phyloP scores from a whole-genome alignment of 1,140 invertebrate genomes.

The Halictus rubicundus region DNA sequence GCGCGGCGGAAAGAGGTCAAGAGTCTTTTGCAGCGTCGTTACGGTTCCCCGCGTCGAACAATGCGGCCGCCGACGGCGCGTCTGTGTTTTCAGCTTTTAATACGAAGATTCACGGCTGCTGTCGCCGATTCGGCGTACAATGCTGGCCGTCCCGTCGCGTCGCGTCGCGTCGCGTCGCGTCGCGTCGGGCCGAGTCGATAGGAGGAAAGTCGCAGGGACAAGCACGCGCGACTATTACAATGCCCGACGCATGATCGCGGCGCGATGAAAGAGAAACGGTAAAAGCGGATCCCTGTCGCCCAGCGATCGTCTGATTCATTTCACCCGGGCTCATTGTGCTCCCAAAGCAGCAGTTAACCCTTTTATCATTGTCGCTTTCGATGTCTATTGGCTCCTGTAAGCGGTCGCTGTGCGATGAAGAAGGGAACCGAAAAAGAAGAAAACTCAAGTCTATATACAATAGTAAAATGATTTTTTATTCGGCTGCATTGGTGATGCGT shows the following conservation, averaged over 20 bases:
- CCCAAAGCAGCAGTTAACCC: too few species aligned
- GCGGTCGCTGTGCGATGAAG: too few species aligned
- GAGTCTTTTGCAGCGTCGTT: slow-evolving; percentile 43
- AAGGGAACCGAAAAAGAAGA: too few species aligned
- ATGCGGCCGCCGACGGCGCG: slow-evolving; percentile 10
- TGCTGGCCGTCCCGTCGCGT: neutral
- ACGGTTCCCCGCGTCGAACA: slow-evolving; percentile 35
- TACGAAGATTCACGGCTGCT: neutral
- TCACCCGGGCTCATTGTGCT: too few species aligned
- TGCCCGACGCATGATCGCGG: neutral
- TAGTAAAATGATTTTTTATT: too few species aligned
- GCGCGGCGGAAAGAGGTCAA: slow-evolving; percentile 30
- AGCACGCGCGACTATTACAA: neutral
- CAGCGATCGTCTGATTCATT: too few species aligned
- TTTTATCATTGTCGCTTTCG: too few species aligned
- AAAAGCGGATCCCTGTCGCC: neutral
- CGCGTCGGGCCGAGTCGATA: slow-evolving; percentile 14
- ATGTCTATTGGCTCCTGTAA: too few species aligned
- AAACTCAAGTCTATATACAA: too few species aligned
- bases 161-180: too few species aligned
- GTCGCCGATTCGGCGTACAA: neutral
- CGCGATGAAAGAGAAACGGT: slow-evolving; percentile 2
- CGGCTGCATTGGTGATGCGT: too few species aligned
- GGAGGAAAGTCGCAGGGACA: neutral
- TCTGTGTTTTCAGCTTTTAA: slow-evolving; percentile 28